Conservation (phyloP, 1,140 invertebrate genomes). For the Ladona fulva region DNA sequence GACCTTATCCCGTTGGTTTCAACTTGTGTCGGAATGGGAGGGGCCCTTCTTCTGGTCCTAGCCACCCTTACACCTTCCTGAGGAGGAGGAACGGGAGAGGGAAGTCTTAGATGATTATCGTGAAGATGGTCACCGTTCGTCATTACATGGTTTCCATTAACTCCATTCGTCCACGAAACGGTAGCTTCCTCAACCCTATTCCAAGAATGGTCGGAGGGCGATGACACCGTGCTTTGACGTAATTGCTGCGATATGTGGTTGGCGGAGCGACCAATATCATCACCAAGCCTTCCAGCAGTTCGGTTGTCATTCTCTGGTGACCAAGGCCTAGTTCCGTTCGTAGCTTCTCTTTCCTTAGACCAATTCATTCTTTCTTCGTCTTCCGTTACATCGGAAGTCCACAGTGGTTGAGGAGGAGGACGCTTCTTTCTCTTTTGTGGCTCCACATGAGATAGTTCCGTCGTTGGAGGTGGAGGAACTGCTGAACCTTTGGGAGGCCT, state of each 20-base stretch:
- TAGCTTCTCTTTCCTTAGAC: background rate
- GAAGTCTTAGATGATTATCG: background rate
- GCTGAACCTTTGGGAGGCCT: slow-evolving; percentile 11
- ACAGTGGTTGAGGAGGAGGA: background rate
- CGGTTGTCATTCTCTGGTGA: background rate
- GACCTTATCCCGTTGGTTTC: slow-evolving; percentile 28
- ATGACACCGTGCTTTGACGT: background rate
- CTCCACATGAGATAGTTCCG: background rate
- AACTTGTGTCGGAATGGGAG: background rate
- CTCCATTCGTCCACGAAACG: background rate
- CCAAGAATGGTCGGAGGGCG: background rate
- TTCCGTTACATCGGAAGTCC: background rate
- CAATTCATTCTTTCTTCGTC: background rate
- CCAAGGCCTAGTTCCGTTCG: background rate
- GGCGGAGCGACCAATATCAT: too few relatives aligned
- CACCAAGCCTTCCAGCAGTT: too few relatives aligned
- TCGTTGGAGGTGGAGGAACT: background rate
- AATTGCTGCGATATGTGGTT: background rate
- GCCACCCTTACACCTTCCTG: background rate
- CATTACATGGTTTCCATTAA: background rate
- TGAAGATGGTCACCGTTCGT: background rate
- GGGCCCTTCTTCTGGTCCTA: background rate
- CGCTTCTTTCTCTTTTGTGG: background rate
- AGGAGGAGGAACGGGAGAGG: background rate
- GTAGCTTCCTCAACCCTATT: background rate